Evolutionary conservation across 2,888 invertebrate species (phyloP).

Genomic region (Oegoconia quadripuncta): DNA sequence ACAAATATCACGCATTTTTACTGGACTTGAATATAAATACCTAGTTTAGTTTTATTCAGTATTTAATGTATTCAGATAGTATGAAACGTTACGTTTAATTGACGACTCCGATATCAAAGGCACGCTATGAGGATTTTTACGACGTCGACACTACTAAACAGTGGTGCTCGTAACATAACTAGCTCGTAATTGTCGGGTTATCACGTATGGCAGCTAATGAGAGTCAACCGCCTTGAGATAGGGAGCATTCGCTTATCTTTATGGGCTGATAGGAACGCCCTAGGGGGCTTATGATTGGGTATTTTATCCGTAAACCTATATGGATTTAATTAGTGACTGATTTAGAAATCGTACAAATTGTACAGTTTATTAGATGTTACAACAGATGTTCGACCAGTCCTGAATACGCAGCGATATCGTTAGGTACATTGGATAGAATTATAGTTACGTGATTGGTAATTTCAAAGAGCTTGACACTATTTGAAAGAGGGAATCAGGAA

Average conservation of each 20-base stretch:
- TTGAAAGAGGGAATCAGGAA: too few species aligned
- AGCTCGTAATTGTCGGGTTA: slow-evolving; percentile 54
- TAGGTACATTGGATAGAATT: too few species aligned
- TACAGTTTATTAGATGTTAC: too few species aligned
- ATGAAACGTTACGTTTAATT: neutral
- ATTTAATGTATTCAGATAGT: neutral
- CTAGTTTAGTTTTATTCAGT: neutral
- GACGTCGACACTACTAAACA: slow-evolving; percentile 8
- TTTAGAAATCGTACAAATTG: too few species aligned
- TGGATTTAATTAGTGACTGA: neutral
- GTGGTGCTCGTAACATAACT: slow-evolving; percentile 22
- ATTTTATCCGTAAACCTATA: neutral
- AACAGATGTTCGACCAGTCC: too few species aligned
- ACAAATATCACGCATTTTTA: too few species aligned
- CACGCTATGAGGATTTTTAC: slow-evolving; percentile 7
- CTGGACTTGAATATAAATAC: too few species aligned
- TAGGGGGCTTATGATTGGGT: slow-evolving; percentile 4
- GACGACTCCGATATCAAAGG: slow-evolving; percentile 9
- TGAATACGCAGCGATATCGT: too few species aligned
- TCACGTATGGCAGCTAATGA: slow-evolving; percentile 45
- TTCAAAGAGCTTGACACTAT: too few species aligned
- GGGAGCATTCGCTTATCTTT: slow-evolving; percentile 29
- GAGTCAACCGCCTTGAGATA: slow-evolving; percentile 29
- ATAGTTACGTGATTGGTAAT: too few species aligned
- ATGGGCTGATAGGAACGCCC: slow-evolving; percentile 13